phyloP scores from a whole-genome alignment of 2,113 vertebrate genomes.

The Pterocles gutturalis region DNA sequence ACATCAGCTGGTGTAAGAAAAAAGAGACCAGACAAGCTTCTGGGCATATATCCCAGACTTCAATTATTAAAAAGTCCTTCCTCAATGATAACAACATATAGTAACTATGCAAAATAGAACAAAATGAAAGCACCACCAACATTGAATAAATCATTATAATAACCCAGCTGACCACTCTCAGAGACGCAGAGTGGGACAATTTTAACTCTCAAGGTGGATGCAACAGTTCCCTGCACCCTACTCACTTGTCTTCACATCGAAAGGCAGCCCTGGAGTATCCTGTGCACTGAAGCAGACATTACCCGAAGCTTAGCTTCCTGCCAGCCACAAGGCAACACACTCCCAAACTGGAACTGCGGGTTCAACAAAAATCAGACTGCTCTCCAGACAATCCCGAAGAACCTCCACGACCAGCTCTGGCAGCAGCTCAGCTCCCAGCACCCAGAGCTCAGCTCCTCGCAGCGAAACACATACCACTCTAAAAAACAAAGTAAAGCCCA shows the following conservation, averaged over 20 bases:
- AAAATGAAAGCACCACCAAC: neutral
- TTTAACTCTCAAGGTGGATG: neutral
- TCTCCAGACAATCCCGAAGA: neutral
- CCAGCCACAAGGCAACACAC: neutral
- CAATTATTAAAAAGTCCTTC: neutral
- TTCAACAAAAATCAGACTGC: neutral
- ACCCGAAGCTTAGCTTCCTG: neutral
- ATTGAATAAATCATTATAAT: accelerated
- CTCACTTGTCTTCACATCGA: neutral
- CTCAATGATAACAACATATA: neutral
- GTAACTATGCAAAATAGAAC: neutral
- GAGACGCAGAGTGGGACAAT: neutral
- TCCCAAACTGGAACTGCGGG: neutral
- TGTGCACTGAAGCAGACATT: neutral
- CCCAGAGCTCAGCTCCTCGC: neutral
- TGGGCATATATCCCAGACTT: neutral
- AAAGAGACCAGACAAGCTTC: neutral
- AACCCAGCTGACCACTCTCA: neutral
- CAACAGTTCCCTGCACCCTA: neutral
- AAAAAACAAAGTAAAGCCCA: neutral
- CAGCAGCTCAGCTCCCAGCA: neutral
- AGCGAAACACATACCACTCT: neutral
- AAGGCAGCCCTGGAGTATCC: neutral
- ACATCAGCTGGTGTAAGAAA: neutral
- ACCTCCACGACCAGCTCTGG: neutral